Base-by-base conservation (phyloP, 2,113 vertebrate species). In the Excalfactoria chinensis region DNA sequence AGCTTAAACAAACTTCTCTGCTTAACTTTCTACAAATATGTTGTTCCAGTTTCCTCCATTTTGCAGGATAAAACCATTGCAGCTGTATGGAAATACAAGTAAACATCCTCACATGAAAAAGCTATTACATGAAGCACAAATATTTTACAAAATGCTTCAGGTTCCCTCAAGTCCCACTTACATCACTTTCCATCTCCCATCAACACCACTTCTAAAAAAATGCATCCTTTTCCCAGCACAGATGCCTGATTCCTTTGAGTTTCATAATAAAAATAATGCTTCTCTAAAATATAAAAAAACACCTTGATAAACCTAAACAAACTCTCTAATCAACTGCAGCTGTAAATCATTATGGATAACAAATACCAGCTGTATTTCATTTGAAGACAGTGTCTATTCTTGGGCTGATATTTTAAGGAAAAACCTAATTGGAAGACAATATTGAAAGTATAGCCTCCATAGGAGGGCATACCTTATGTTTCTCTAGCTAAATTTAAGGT, bases 381-480 rank as follows among this genome's bases (percentile, higher is more conserved):
- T 44, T 72, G 62, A 85, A 88, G 64, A 76, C 68, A n/a, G 82
- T 85, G 9, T 35, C 87, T 83, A 63, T 87, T 85, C 88, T 91
- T 88, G 55, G 35, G 35, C n/a, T 66, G 30, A 35, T 79, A 69
- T 69, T 79, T 81, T 26, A 62, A 88, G 72, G 71, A 75, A 85
- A 91, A 94, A 78, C 3, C 6, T 55, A 71, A 82, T 69, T 59
- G 69, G 67, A 94, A 91, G 74, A 23, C 40, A 66, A 76, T n/a
- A 88, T 19, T 37, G 30, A 20, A 89, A 90, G 77, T 48, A 87
- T 7, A 71, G 25, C 8, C 68, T 73, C 30, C 8, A 86, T 59
- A 89, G 68, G 75, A 90, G 68, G 55, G 75, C 49, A 91, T 30
- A 58, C 63, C 83, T 79, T 90, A 95, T 94, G 82, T 58, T 91